Percentiles rank a stretch among this genome's conserved stretches.
phyloP scores from a whole-genome alignment of 1,140 invertebrate species.

The Penaeus indicus region DNA sequence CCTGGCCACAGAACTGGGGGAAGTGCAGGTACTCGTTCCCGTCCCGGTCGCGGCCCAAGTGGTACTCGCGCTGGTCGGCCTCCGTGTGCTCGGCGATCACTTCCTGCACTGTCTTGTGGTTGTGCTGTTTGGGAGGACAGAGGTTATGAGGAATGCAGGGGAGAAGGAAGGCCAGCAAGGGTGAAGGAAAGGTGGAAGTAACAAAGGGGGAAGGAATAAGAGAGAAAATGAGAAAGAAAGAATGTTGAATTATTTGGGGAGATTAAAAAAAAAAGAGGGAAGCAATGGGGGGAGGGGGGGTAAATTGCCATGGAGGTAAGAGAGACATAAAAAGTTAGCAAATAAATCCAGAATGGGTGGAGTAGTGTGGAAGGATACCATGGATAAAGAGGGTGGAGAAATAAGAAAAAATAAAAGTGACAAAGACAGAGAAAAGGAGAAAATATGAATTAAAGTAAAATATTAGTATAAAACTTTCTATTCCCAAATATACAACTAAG shows the following conservation, averaged over 20 bases:
- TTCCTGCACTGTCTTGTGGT: constrained; percentile 71
- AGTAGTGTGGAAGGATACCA: background rate
- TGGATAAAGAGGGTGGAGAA: background rate
- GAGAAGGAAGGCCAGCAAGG: background rate
- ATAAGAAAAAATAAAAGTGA: background rate
- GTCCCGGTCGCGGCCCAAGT: constrained; percentile 74
- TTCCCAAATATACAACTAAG: background rate
- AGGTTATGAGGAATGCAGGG: background rate
- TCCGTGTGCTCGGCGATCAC: constrained; percentile 70
- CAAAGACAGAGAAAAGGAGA: too few species aligned
- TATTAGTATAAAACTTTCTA: too few species aligned
- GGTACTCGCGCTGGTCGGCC: constrained; percentile 69
- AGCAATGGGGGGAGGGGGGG: background rate
- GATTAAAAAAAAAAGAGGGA: background rate
- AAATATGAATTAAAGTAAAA: too few species aligned
- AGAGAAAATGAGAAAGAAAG: too few species aligned
- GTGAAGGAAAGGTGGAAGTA: constrained; percentile 23
- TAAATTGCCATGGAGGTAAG: background rate
- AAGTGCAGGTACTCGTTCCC: constrained; percentile 76
- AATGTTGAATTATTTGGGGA: too few species aligned
- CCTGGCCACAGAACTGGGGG: constrained; percentile 75
- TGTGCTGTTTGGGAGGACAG: constrained; percentile 68
- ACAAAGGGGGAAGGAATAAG: background rate
- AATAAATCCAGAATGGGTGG: too few species aligned
- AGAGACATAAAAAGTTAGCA: too few species aligned